Percentiles rank a stretch among this genome's conserved stretches.
phyloP scores from a whole-genome alignment of 2,113 vertebrate species.

The Cettia cetti region DNA sequence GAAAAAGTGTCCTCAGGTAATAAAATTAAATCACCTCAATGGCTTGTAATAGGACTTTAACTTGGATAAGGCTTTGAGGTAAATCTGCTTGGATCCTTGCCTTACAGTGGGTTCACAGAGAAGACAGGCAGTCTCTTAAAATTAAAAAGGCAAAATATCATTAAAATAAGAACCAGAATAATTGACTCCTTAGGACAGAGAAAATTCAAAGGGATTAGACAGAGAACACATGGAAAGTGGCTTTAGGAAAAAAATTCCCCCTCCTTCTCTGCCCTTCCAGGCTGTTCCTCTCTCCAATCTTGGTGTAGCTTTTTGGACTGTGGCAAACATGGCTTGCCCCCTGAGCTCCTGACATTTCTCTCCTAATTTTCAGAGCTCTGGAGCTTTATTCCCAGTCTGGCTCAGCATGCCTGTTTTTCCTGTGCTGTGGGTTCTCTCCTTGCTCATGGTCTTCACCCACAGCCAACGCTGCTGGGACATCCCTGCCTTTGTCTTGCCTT shows the following conservation, averaged over 20 bases:
- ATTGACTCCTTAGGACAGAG: neutral
- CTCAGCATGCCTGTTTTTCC: neutral
- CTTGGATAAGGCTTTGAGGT: neutral
- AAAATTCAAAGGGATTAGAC: neutral
- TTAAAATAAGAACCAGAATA: neutral
- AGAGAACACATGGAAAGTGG: neutral
- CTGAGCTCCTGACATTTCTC: neutral
- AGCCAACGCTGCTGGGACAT: accelerated
- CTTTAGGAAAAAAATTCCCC: neutral
- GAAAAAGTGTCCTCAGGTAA: constrained; percentile 19
- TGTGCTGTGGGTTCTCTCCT: neutral
- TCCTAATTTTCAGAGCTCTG: neutral
- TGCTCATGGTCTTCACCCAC: neutral
- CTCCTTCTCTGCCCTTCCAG: neutral
- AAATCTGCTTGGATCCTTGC: neutral
- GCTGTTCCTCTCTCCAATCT: neutral
- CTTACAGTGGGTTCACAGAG: neutral
- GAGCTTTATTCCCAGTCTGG: neutral
- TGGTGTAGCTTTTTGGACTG: neutral
- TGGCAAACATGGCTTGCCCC: neutral
- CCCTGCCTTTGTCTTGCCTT: neutral
- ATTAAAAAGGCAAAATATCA: constrained; percentile 10
- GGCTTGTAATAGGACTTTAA: constrained; percentile 22
- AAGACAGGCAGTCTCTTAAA: constrained; percentile 12
- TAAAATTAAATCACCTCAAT: constrained; percentile 30